These are phyloP conservation scores for Metallyticus violacea DNA, from an alignment of 2,888 invertebrate genomes.

Conservation along the genomic window DNA sequence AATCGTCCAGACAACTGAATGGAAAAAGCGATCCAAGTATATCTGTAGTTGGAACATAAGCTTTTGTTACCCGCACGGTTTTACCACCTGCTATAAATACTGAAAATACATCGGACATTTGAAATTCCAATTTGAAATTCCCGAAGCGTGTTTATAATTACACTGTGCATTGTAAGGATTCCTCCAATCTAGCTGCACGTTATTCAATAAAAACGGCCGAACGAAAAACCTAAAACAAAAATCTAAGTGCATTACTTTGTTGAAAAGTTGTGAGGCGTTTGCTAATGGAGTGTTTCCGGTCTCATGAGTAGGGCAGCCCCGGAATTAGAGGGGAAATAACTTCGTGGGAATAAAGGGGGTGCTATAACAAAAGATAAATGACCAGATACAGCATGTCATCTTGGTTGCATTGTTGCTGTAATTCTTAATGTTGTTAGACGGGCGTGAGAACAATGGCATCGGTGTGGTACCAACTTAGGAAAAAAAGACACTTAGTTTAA, in stretches of 20 bases:
- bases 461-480: not conserved
- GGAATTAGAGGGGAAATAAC: not conserved
- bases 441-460: not conserved
- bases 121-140: not conserved
- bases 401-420: not conserved
- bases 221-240: not conserved
- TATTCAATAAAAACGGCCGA: not conserved
- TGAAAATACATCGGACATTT: not conserved
- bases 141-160: not conserved
- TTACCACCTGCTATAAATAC: not conserved
- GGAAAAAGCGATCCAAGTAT: too few relatives aligned
- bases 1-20: too few relatives aligned
- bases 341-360: not conserved
- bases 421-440: not conserved
- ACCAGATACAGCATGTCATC: not conserved
- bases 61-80: too few relatives aligned
- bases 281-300: not conserved
- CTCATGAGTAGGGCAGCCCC: not conserved
- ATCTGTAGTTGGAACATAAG: too few relatives aligned
- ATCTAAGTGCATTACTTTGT: not conserved
- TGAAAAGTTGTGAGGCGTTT: not conserved
- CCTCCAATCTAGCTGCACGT: not conserved
- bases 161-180: not conserved
- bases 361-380: not conserved
- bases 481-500: not conserved